Percentiles rank a stretch among this genome's conserved stretches.
These are phyloP conservation scores for Protodeltote pygarga DNA, from an alignment of 2,888 invertebrate genomes.

Conservation along the genomic window DNA sequence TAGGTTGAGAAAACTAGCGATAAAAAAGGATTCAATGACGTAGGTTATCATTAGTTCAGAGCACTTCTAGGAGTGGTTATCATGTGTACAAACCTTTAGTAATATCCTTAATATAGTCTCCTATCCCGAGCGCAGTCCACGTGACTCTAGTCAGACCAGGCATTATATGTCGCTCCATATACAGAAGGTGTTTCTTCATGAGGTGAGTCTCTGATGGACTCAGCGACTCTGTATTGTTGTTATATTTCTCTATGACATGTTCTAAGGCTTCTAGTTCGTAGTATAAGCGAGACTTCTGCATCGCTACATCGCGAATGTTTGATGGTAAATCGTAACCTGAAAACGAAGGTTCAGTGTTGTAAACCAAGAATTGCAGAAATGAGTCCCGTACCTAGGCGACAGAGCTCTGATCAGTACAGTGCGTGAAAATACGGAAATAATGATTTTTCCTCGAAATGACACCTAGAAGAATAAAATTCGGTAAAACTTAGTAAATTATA, in stretches of 20 bases:
- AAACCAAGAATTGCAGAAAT: no score
- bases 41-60: no score
- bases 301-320: conserved; percentile 84
- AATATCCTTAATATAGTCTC: conserved; percentile 88
- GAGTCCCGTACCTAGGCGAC: no score
- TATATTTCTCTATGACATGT: conserved; percentile 89
- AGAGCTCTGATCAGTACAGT: no score
- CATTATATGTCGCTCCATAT: conserved; percentile 91
- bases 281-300: conserved; percentile 89
- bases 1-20: no score
- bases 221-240: conserved; percentile 88
- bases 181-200: conserved; percentile 89
- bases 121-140: conserved; percentile 95
- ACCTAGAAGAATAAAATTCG: no score
- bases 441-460: no score
- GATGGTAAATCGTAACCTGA: conserved; percentile 78
- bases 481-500: no score
- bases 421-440: no score
- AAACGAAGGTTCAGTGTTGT: no score
- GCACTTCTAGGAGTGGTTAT: no score
- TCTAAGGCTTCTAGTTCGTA: conserved; percentile 88
- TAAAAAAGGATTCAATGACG: no score
- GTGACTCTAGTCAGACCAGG: conserved; percentile 94
- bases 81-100: conserved; percentile 70
- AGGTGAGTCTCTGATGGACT: conserved; percentile 91